Evolutionary conservation across 2,888 invertebrate genomes (phyloP).

Genomic region (Mongoloraphidia duomilia): DNA sequence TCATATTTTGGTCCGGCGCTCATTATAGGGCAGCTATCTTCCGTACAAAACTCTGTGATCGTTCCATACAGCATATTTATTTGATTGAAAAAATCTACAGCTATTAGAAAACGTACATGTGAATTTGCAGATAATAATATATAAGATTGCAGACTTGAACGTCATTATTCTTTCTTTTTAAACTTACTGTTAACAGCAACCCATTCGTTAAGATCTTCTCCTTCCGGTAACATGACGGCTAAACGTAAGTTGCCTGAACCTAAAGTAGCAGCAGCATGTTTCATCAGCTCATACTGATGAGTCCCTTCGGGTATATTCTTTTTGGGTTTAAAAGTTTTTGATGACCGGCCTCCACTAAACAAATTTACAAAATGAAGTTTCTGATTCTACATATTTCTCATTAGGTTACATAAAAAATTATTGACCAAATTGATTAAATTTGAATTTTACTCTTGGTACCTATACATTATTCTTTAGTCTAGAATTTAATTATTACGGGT

Average conservation of each 20-base stretch:
- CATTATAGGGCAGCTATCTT: slow-evolving; percentile 95
- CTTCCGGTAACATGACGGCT: slow-evolving; percentile 94
- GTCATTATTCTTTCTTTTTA: background rate
- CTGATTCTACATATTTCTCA: background rate
- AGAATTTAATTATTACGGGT: too few species aligned
- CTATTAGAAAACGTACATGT: slow-evolving; percentile 38
- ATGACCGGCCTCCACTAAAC: slow-evolving; percentile 74
- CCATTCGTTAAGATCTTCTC: slow-evolving; percentile 99
- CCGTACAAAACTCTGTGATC: slow-evolving; percentile 98
- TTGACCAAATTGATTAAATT: too few species aligned
- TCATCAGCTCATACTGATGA: slow-evolving; percentile 97
- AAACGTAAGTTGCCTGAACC: slow-evolving; percentile 93
- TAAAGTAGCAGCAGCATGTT: slow-evolving; percentile 95
- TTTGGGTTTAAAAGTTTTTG: slow-evolving; percentile 97
- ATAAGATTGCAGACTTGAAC: background rate
- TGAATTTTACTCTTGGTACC: too few species aligned
- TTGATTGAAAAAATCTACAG: slow-evolving; percentile 99
- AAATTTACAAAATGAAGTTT: slow-evolving; percentile 6
- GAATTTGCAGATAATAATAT: background rate
- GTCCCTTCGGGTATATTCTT: slow-evolving; percentile 98
- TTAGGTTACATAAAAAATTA: too few species aligned
- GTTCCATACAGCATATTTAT: slow-evolving; percentile 99
- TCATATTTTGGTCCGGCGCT: slow-evolving; percentile 98
- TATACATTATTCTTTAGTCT: too few species aligned
- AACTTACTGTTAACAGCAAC: slow-evolving; percentile 96